Evolutionary conservation across 2,888 invertebrate species (phyloP), one percentile per base, ranked within the genome.

Genomic region (Hirtodrosophila histrioides): DNA sequence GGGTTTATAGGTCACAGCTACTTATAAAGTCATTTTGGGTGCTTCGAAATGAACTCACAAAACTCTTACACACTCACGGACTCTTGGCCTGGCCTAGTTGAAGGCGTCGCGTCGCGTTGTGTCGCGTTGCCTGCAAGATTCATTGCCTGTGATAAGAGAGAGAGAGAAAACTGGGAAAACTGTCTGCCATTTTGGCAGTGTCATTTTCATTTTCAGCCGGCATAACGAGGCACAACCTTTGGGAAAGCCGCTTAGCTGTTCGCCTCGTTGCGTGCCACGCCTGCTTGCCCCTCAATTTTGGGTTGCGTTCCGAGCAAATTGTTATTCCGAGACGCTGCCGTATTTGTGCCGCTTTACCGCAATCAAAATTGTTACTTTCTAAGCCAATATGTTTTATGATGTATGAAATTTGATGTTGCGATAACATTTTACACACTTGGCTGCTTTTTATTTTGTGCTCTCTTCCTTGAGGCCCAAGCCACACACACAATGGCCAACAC

Each of bases 381-480:
- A 84, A 88, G 88, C 88, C 88, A 88, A 88, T 88, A 88, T 88
- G 88, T 88, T 88, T 88, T 88, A 88, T 88, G 88, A 88, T 88
- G 88, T 88, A 88, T 88, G 88, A 88, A 88, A 88, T 88, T 88
- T 88, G 88, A 88, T 88, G 88, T 88, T 88, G 85, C 88, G 87
- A 85, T 85, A 87, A 87, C 86, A 87, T 80, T 86, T 87, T 86
- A 82, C 78, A 85, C 85, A 78, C 83, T 85, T 72, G 82, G 69
- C 66, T 85, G 86, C 75, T 68, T 75, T 78, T 86, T 79, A 81
- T 80, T 69, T 70, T 66, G 66, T 64, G 17, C 29, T 45, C 45
- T 43, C 41, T 48, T 27, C 46, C 73, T 54, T 41, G 35, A 29
- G 41, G 41, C 17, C 27, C 43, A 54, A 36, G 43, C 37, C 44